Percentiles rank a stretch among this genome's conserved stretches.
Conservation (phyloP, 2,888 invertebrate genomes). For the Trachelus iudaicus region DNA sequence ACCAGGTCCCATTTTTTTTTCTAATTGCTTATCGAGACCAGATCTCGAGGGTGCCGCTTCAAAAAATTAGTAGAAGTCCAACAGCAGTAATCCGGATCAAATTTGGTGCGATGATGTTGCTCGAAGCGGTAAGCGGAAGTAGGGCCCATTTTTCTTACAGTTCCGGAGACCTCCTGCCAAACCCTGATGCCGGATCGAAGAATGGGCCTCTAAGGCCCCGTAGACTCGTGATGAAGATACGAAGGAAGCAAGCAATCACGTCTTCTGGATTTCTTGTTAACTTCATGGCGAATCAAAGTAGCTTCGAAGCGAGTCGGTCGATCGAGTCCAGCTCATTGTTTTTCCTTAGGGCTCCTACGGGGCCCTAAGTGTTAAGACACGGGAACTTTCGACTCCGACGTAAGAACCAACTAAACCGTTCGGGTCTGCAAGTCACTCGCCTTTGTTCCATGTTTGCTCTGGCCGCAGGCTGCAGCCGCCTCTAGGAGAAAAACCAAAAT, state of each 20-base stretch:
- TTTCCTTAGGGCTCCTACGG: slow-evolving; percentile 37
- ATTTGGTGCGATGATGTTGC: not conserved
- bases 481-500: slow-evolving; percentile 54
- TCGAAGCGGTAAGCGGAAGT: not conserved
- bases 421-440: slow-evolving; percentile 54
- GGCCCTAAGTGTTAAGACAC: slow-evolving; percentile 20
- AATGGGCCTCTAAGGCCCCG: not conserved
- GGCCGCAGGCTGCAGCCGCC: slow-evolving; percentile 30
- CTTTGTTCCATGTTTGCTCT: slow-evolving; percentile 57
- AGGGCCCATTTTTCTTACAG: not conserved
- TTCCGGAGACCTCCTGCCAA: not conserved
- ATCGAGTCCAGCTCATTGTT: slow-evolving; percentile 50
- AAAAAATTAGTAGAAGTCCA: not conserved
- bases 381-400: not conserved
- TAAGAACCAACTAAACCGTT: slow-evolving; percentile 11
- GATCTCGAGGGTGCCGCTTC: not conserved
- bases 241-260: slow-evolving; percentile 37
- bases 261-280: slow-evolving; percentile 43
- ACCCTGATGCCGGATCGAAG: not conserved
- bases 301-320: slow-evolving; percentile 39
- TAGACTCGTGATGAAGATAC: not conserved
- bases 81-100: not conserved
- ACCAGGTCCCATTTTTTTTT: not conserved
- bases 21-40: not conserved
- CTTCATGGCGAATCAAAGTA: slow-evolving; percentile 55